Evolutionary conservation across 1,140 invertebrate genomes (phyloP).

Genomic region (Ceratitis capitata): DNA sequence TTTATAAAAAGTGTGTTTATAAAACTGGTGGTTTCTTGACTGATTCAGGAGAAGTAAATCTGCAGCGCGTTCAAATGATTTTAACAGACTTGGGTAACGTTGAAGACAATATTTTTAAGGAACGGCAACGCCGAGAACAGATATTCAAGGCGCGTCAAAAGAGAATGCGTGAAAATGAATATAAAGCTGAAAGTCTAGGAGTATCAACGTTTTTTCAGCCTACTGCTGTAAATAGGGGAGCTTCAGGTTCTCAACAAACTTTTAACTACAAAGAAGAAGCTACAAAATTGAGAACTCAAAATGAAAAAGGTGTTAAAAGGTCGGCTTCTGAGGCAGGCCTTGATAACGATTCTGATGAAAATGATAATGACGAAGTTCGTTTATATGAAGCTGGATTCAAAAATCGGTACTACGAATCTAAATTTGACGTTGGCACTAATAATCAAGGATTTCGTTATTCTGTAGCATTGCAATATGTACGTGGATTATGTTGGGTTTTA

Average conservation of each 20-base stretch:
- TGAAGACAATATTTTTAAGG: conserved; percentile 98
- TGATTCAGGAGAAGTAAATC: conserved; percentile 91
- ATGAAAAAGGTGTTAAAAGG: conserved; percentile 65
- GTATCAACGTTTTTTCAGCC: conserved; percentile 78
- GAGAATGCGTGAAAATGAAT: conserved; percentile 68
- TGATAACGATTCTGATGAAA: conserved; percentile 69
- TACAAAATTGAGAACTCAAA: conserved; percentile 69
- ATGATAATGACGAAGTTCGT: conserved; percentile 92
- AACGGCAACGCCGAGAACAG: conserved; percentile 86
- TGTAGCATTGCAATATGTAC: conserved; percentile 93
- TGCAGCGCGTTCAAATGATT: conserved; percentile 93
- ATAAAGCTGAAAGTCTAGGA: conserved; percentile 51
- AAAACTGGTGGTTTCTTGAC: conserved; percentile 96
- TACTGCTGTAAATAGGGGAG: conserved; percentile 66
- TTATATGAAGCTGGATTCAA: conserved; percentile 99
- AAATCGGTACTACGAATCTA: conserved; percentile 96
- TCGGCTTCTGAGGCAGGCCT: conserved; percentile 50
- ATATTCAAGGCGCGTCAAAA: conserved; percentile 83
- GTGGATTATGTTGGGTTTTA: conserved; percentile 97
- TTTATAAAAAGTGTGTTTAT: conserved; percentile 96
- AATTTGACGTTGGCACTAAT: conserved; percentile 87
- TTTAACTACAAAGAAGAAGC: conserved; percentile 73
- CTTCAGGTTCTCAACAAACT: conserved; percentile 68
- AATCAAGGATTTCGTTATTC: conserved; percentile 89
- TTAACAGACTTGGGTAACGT: conserved; percentile 91